A percentile compares a stretch with the other conserved stretches of the same genome.
phyloP scores from a whole-genome alignment of 2,888 invertebrate species.

The Marronus borbonicus region DNA sequence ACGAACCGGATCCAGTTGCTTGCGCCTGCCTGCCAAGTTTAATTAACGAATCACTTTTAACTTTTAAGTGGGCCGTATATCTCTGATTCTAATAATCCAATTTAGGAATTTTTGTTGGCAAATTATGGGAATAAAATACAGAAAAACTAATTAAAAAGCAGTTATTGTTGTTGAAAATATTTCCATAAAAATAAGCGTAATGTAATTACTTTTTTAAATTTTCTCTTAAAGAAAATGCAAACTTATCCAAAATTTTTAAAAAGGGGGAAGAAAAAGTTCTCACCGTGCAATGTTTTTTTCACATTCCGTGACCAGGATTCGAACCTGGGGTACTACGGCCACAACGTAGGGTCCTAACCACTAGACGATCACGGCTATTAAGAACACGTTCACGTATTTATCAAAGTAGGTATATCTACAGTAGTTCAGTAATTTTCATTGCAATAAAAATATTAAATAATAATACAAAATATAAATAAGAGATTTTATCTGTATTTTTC shows the following conservation, averaged over 20 bases:
- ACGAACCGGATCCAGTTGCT: conserved; percentile 42
- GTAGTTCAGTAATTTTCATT: too few relatives aligned
- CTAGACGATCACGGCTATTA: conserved; percentile 64
- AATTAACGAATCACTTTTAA: conserved; percentile 46
- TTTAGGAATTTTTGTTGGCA: conserved; percentile 25
- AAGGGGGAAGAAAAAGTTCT: conserved; percentile 33
- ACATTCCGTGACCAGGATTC: conserved; percentile 74
- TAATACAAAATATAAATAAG: too few relatives aligned
- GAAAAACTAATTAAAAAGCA: conserved; percentile 13
- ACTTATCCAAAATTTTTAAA: background rate
- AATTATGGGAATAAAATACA: background rate
- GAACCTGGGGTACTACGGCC: conserved; percentile 77
- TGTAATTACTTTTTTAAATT: too few relatives aligned
- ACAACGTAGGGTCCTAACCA: conserved; percentile 76
- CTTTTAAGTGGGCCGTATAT: conserved; percentile 36
- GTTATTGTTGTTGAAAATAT: background rate
- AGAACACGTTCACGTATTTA: background rate
- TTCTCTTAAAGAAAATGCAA: background rate
- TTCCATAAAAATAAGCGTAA: too few relatives aligned
- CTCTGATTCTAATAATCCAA: conserved; percentile 42
- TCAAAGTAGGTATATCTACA: too few relatives aligned
- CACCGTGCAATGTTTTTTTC: conserved; percentile 54
- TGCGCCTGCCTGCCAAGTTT: conserved; percentile 36
- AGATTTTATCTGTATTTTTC: too few relatives aligned
- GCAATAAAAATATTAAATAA: too few relatives aligned